Evolutionary conservation across 2,888 invertebrate species (phyloP).

Genomic region (Nephrotoma guestfalica): DNA sequence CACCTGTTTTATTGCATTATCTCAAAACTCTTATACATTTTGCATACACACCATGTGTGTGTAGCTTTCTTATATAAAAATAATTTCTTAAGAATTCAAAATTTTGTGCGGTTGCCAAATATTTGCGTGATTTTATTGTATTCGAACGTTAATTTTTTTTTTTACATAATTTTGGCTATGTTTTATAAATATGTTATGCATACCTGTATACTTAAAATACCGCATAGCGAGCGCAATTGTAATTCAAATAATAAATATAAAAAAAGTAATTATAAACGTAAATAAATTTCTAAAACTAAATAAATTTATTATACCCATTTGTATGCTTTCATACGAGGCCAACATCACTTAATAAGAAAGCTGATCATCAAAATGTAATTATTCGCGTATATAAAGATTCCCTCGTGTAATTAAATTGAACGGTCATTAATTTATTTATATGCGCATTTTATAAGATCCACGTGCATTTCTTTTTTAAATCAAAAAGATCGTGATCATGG

Average conservation of each 20-base stretch:
- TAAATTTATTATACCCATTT: not conserved
- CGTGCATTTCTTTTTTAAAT: not conserved
- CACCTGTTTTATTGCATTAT: not conserved
- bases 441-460: not conserved
- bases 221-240: not conserved
- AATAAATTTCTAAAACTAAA: not conserved
- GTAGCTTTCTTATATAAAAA: not conserved
- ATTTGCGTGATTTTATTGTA: not conserved
- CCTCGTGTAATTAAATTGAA: not conserved
- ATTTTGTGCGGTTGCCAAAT: not conserved
- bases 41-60: not conserved
- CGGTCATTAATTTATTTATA: not conserved
- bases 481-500: not conserved
- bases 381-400: not conserved
- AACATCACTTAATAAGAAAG: not conserved
- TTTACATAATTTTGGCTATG: not conserved
- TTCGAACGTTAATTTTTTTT: not conserved
- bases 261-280: not conserved
- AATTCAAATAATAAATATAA: not conserved
- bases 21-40: not conserved
- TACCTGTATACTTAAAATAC: not conserved
- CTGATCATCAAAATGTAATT: not conserved
- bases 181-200: not conserved
- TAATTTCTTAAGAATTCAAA: not conserved
- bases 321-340: not conserved